phyloP scores from a whole-genome alignment of 2,888 invertebrate species.

The Eupithecia centaureata region DNA sequence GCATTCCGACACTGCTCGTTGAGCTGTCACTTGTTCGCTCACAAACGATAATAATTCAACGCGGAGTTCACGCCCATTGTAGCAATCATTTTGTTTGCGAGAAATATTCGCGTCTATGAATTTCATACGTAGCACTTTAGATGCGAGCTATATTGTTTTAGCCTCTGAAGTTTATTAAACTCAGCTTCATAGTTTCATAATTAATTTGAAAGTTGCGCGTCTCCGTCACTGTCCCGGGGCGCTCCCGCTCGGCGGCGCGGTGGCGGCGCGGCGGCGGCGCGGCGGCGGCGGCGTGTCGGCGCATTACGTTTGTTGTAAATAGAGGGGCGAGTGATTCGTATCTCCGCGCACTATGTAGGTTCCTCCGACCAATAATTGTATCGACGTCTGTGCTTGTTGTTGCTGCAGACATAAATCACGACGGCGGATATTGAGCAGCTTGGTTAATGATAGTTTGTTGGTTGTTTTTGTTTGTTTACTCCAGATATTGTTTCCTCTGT shows the following conservation, averaged over 20 bases:
- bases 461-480: constrained; percentile 42
- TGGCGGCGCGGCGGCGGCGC: not conserved
- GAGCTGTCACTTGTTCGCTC: constrained; percentile 26
- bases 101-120: constrained; percentile 6
- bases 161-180: not conserved
- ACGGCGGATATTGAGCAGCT: constrained; percentile 25
- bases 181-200: not conserved
- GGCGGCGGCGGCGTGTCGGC: not conserved
- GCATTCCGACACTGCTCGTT: constrained; percentile 28
- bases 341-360: constrained; percentile 45
- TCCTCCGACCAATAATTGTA: constrained; percentile 58
- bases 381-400: constrained; percentile 32
- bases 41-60: constrained; percentile 27
- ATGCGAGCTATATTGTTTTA: not conserved
- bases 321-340: constrained; percentile 37
- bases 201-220: not conserved
- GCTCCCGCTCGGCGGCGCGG: not conserved
- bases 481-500: constrained; percentile 34
- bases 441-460: constrained; percentile 28
- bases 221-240: not conserved
- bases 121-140: not conserved
- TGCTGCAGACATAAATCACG: constrained; percentile 26
- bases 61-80: constrained; percentile 22
- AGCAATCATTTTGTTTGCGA: constrained; percentile 24
- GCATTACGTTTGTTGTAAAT: constrained; percentile 18